Evolutionary conservation across 2,797 vertebrate genomes (phyloP).

Genomic region (Spinibarbus caldwelli): DNA sequence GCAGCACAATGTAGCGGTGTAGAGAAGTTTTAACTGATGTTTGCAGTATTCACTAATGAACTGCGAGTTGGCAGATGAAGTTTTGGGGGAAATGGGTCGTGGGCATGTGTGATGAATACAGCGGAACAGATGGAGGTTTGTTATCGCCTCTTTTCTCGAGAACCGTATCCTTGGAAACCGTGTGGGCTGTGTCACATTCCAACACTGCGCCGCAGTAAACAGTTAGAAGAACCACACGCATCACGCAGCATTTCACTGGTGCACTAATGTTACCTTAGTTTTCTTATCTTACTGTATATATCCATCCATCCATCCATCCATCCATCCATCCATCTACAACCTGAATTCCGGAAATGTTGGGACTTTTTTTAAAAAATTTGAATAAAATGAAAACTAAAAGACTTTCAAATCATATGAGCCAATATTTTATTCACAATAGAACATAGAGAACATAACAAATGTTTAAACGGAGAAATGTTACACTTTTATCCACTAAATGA

Average conservation of each 20-base stretch:
- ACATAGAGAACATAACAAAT: too few species aligned
- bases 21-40: conserved; percentile 63
- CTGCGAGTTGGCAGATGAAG: conserved; percentile 56
- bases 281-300: too few species aligned
- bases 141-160: conserved; percentile 58
- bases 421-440: too few species aligned
- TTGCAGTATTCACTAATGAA: conserved; percentile 65
- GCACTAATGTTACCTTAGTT: neutral
- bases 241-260: neutral
- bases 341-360: too few species aligned
- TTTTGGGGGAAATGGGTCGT: conserved; percentile 56
- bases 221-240: conserved; percentile 53
- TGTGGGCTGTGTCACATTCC: conserved; percentile 58
- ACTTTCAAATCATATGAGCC: too few species aligned
- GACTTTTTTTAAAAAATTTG: too few species aligned
- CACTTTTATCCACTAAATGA: too few species aligned
- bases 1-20: conserved; percentile 34
- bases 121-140: conserved; percentile 64
- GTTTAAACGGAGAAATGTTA: too few species aligned
- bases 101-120: conserved; percentile 57
- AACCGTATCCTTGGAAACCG: conserved; percentile 63
- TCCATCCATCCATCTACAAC: too few species aligned
- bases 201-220: conserved; percentile 52
- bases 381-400: too few species aligned
- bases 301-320: too few species aligned